Conservation (phyloP, 2,113 vertebrate species). For the Rhinichthys klamathensis region DNA sequence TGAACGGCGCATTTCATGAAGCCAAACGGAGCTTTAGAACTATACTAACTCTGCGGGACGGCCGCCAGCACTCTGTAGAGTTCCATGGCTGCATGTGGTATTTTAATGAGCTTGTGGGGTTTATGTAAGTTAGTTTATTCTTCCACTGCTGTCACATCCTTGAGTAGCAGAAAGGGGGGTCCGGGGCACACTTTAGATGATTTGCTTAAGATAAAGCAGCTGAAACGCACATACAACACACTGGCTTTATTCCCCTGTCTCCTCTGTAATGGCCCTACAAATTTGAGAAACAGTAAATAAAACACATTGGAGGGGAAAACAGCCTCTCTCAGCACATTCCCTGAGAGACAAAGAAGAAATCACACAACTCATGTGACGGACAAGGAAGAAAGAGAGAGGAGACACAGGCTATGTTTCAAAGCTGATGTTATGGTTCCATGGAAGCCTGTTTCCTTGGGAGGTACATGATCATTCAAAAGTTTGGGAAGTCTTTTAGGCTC, state of each 20-base stretch:
- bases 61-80: slow-evolving; percentile 27
- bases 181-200: slow-evolving; percentile 50
- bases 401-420: not conserved
- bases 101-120: slow-evolving; percentile 54
- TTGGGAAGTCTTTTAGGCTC: not conserved
- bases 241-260: slow-evolving; percentile 6
- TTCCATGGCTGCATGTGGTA: slow-evolving; percentile 49
- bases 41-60: slow-evolving; percentile 6
- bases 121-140: slow-evolving; percentile 49
- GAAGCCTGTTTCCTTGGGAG: not conserved
- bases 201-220: slow-evolving; percentile 64
- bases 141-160: slow-evolving; percentile 49
- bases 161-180: slow-evolving; percentile 40
- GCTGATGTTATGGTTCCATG: not conserved
- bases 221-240: slow-evolving; percentile 50
- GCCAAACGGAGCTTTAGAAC: slow-evolving; percentile 33
- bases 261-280: slow-evolving; percentile 7
- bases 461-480: not conserved
- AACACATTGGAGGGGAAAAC: not conserved
- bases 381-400: not conserved
- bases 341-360: slow-evolving; percentile 38
- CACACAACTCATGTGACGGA: not conserved
- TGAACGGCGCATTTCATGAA: not conserved
- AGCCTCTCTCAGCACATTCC: slow-evolving; percentile 44
- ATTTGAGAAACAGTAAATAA: slow-evolving; percentile 30